Conservation (phyloP, 2,113 vertebrate genomes). For the Proterorhinus semilunaris region DNA sequence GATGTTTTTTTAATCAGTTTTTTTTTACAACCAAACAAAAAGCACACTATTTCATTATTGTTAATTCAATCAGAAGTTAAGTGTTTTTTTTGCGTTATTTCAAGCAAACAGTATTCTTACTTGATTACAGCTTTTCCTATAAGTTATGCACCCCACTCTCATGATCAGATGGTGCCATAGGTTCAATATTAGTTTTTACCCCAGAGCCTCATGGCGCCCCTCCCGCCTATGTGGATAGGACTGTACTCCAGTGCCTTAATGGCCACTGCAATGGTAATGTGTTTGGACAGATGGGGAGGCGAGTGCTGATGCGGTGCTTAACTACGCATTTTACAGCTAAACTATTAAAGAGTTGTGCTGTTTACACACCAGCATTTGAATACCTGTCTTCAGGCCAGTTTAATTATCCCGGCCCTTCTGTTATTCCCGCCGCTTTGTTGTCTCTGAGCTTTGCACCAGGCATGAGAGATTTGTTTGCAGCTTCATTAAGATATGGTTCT, state of each 20-base stretch:
- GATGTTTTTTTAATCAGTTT: too few relatives aligned
- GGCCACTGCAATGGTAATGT: slow-evolving; percentile 72
- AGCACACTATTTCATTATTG: too few relatives aligned
- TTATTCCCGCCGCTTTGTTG: slow-evolving; percentile 78
- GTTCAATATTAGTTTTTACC: slow-evolving; percentile 33
- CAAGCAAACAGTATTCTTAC: too few relatives aligned
- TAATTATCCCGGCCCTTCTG: slow-evolving; percentile 83
- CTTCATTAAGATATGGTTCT: slow-evolving; percentile 78
- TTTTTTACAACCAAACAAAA: too few relatives aligned
- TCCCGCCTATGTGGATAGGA: slow-evolving; percentile 47
- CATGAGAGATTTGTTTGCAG: slow-evolving; percentile 75
- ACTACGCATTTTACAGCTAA: slow-evolving; percentile 82
- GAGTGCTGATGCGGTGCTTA: slow-evolving; percentile 76
- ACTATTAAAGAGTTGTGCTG: slow-evolving; percentile 82
- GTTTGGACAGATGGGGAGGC: slow-evolving; percentile 80
- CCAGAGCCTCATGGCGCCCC: slow-evolving; percentile 39
- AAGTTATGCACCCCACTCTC: neutral
- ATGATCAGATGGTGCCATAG: slow-evolving; percentile 37
- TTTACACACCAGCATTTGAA: slow-evolving; percentile 83
- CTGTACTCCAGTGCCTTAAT: slow-evolving; percentile 61
- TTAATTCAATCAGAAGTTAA: too few relatives aligned
- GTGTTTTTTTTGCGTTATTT: too few relatives aligned
- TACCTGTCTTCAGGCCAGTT: slow-evolving; percentile 85
- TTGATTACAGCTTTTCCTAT: too few relatives aligned
- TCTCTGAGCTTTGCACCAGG: slow-evolving; percentile 71